Percentiles rank a stretch among this genome's conserved stretches.
Conservation (phyloP, 2,888 invertebrate species). For the Brassicogethes aeneus region DNA sequence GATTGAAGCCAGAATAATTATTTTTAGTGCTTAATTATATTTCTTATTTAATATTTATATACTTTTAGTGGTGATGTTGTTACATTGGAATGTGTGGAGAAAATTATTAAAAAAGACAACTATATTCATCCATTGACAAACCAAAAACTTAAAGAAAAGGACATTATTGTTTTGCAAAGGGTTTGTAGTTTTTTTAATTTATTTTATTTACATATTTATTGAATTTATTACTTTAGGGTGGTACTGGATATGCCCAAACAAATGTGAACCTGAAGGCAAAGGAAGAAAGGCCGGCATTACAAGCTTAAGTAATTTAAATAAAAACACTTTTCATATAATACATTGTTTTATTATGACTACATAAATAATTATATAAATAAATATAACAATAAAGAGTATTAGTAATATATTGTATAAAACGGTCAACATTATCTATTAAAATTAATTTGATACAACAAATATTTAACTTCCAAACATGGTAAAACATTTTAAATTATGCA, state of each 20-base stretch:
- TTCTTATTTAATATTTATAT: constrained; percentile 7
- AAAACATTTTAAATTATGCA: background rate
- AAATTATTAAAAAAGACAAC: constrained; percentile 91
- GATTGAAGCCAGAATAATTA: no score
- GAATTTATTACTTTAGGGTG: constrained; percentile 56
- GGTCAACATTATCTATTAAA: constrained; percentile 8
- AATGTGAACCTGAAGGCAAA: constrained; percentile 78
- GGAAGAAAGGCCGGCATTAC: constrained; percentile 73
- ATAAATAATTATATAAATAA: constrained; percentile 17
- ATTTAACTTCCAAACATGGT: constrained; percentile 1
- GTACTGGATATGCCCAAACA: constrained; percentile 87
- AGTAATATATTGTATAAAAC: constrained; percentile 16
- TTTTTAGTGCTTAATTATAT: background rate
- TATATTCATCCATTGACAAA: constrained; percentile 92
- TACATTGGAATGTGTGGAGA: constrained; percentile 93
- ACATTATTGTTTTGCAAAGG: constrained; percentile 86
- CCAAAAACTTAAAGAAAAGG: constrained; percentile 74
- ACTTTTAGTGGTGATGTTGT: constrained; percentile 83
- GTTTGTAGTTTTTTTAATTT: constrained; percentile 39
- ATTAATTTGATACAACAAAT: constrained; percentile 6
- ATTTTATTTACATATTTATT: background rate
- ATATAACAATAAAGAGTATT: constrained; percentile 18
- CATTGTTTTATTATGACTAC: background rate
- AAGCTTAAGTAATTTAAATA: constrained; percentile 49
- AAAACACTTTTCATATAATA: background rate